Conservation (phyloP, 2,888 invertebrate species). For the Psylliodes chrysocephalus region DNA sequence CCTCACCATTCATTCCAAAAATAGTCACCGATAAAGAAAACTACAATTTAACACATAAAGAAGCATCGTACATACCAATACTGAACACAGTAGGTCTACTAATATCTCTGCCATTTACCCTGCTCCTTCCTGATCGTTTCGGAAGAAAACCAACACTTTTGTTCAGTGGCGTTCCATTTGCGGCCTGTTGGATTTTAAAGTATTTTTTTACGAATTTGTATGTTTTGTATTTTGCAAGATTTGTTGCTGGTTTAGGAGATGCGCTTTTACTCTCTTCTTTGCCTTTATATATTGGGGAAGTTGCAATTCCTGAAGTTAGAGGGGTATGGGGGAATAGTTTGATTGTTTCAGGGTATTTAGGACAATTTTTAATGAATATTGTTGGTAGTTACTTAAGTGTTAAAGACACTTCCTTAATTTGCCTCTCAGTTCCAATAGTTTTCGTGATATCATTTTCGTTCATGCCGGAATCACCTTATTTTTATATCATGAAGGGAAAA, state of each 20-base stretch:
- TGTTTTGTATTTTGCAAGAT: conserved; percentile 54
- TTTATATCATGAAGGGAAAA: conserved; percentile 47
- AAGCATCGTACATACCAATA: conserved; percentile 57
- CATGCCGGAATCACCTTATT: conserved; percentile 69
- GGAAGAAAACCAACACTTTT: conserved; percentile 54
- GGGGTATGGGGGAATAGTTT: conserved; percentile 55
- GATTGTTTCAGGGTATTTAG: conserved; percentile 49
- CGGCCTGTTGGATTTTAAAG: conserved; percentile 48
- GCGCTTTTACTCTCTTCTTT: conserved; percentile 48
- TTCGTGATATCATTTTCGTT: conserved; percentile 68
- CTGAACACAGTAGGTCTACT: conserved; percentile 51
- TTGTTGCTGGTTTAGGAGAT: conserved; percentile 51
- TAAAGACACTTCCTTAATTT: conserved; percentile 67
- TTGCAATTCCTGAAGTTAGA: conserved; percentile 53
- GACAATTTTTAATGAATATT: conserved; percentile 61
- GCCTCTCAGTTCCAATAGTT: conserved; percentile 68
- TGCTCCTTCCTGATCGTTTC: conserved; percentile 45
- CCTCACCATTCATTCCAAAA: conserved; percentile 57
- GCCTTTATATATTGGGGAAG: conserved; percentile 55
- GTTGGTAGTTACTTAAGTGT: conserved; percentile 67
- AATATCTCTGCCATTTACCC: conserved; percentile 47
- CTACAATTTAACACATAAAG: conserved; percentile 52
- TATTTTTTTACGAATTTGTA: conserved; percentile 49
- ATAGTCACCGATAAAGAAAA: conserved; percentile 50
- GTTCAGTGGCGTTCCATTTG: conserved; percentile 50